A percentile compares a stretch with the other conserved stretches of the same genome.
These are phyloP conservation scores for Drosophila nasuta DNA, from an alignment of 1,140 invertebrate genomes.

Conservation along the genomic window DNA sequence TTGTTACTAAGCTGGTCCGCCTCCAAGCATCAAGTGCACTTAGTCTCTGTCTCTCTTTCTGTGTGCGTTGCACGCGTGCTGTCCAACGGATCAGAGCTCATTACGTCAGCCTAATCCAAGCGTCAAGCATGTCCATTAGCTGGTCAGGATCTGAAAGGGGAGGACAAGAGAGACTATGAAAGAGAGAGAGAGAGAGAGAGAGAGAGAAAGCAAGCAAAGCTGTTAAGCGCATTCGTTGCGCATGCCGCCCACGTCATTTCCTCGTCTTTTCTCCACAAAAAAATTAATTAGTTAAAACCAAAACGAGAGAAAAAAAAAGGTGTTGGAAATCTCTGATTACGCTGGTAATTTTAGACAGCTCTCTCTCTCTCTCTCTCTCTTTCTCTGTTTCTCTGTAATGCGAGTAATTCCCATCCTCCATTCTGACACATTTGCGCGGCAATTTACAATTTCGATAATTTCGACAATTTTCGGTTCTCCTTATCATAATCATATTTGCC, in stretches of 20 bases:
- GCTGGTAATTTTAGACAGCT: constrained; percentile 66
- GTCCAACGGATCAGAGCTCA: constrained; percentile 44
- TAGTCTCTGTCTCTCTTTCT: not conserved
- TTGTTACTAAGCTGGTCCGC: constrained; percentile 30
- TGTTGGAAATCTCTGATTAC: constrained; percentile 82
- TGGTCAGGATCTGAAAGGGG: constrained; percentile 15
- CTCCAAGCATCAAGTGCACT: constrained; percentile 2
- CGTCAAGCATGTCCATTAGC: constrained; percentile 62
- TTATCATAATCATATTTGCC: constrained; percentile 82
- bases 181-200: constrained; percentile 9
- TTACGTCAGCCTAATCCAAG: constrained; percentile 67
- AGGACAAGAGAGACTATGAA: not conserved
- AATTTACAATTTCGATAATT: constrained; percentile 23
- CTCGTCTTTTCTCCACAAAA: constrained; percentile 35
- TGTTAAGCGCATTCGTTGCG: constrained; percentile 76
- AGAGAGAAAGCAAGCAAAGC: constrained; percentile 56
- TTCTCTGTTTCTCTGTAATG: constrained; percentile 46
- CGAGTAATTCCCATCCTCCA: constrained; percentile 50
- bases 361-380: not conserved
- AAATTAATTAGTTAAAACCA: constrained; percentile 68
- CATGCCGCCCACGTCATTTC: constrained; percentile 54
- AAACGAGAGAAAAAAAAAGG: constrained; percentile 47
- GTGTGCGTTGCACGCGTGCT: constrained; percentile 41
- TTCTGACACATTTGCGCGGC: constrained; percentile 26
- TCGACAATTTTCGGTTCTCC: constrained; percentile 21